Evolutionary conservation across 1,140 invertebrate species (phyloP), one percentile per base, ranked within the genome.

Genomic region (Aricia agestis): DNA sequence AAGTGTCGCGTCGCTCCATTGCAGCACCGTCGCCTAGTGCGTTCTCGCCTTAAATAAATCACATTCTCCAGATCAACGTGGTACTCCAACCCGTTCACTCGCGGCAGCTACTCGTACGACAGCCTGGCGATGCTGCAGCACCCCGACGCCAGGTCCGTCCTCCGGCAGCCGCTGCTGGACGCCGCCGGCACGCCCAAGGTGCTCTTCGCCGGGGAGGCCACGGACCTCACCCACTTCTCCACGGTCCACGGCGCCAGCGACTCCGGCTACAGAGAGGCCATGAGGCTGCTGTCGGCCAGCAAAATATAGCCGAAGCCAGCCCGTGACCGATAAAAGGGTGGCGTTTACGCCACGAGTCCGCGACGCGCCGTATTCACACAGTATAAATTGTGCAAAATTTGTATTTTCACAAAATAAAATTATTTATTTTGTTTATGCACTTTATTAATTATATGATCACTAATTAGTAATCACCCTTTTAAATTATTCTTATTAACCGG

Each of bases 161-260:
- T 86, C 0, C 76, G 69, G 4, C 63, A 67, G 10, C 84, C 84
- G 2, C 57, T 86, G 7, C 15, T 66, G 6, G 82, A 83, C 68
- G 66, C 69, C 1, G 42, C 71, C 11, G 82, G 81, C 5, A 68
- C 15, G 2, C 82, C 80, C 0, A 41, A 72, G 6, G 79, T 86
- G 0, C 69, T 85, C 3, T 86, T 85, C 72, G 83, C 83, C 2
- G 84, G 84, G 0, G 92, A 93, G 77, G 92, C 92, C 0, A 92
- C 92, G 0, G 76, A 90, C 63, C 74, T 84, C 2, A 75, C 79
- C 13, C 93, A 92, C 76, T 95, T 93, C 79, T 93, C 93, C 1
- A 94, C 93, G n/a, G 94, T 94, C 3, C 94, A 95, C 80, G 94
- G 94, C 6, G 94, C 94, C 0, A 86, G 93, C 25, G 91, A 94